These are phyloP conservation scores for Autographa pulchrina DNA, from an alignment of 2,888 invertebrate species.

Conservation along the genomic window DNA sequence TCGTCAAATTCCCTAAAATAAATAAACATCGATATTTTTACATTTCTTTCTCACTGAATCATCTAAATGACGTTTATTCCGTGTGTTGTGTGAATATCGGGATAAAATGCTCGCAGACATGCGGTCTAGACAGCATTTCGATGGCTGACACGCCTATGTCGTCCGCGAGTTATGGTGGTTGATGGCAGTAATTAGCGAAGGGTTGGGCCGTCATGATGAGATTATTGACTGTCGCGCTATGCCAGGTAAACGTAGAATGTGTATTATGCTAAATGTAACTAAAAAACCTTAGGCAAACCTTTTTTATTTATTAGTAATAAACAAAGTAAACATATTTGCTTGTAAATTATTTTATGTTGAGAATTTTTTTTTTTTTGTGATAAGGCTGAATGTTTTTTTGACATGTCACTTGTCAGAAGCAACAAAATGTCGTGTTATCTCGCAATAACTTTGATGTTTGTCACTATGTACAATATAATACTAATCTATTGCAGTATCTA, in stretches of 20 bases:
- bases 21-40: background rate
- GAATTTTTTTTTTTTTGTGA: background rate
- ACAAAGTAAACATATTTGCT: too few species aligned
- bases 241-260: too few species aligned
- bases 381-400: background rate
- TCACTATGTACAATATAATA: constrained; percentile 1
- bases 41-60: background rate
- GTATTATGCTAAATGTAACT: background rate
- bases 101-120: background rate
- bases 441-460: constrained; percentile 4
- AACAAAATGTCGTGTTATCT: background rate
- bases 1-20: background rate
- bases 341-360: too few species aligned
- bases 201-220: constrained; percentile 2
- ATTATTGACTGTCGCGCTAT: background rate
- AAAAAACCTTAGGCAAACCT: too few species aligned
- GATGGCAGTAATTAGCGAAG: constrained; percentile 3
- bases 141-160: constrained; percentile 5
- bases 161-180: background rate
- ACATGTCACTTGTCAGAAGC: background rate
- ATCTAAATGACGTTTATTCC: background rate
- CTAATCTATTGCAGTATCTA: constrained; percentile 3
- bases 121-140: constrained; percentile 5
- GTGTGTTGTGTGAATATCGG: background rate
- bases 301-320: too few species aligned